Evolutionary conservation across 2,113 vertebrate species (phyloP).

Genomic region (Siphamia tubifer): DNA sequence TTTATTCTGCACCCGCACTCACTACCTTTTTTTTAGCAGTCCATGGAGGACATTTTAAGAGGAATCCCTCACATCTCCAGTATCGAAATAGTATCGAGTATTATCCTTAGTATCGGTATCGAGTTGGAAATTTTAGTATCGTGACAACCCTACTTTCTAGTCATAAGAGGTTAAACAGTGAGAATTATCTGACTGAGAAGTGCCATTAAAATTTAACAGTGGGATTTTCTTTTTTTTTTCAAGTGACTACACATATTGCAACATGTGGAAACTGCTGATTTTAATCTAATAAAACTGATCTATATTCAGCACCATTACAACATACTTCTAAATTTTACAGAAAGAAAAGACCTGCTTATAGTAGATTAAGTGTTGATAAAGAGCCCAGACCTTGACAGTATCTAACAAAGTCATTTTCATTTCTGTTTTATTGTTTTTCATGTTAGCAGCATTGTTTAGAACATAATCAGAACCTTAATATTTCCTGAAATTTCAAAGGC

Average conservation of each 20-base stretch:
- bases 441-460: background rate
- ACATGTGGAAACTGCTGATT: background rate
- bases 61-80: too few relatives aligned
- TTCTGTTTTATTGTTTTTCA: background rate
- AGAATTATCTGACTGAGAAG: background rate
- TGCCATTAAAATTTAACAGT: background rate
- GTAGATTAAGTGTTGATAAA: background rate
- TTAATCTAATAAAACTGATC: too few relatives aligned
- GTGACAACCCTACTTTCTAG: too few relatives aligned
- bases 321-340: background rate
- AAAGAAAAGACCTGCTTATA: background rate
- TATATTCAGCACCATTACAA: background rate
- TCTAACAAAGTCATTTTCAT: background rate
- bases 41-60: too few relatives aligned
- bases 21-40: too few relatives aligned
- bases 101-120: too few relatives aligned
- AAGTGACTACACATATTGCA: background rate
- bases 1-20: too few relatives aligned
- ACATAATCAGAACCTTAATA: background rate
- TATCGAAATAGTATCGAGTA: too few relatives aligned
- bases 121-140: too few relatives aligned
- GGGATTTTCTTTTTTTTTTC: background rate
- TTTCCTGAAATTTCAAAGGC: background rate
- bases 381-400: background rate
- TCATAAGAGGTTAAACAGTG: conserved; percentile 17